Evolutionary conservation across 2,888 invertebrate species (phyloP).

Genomic region (Cryptus armator): DNA sequence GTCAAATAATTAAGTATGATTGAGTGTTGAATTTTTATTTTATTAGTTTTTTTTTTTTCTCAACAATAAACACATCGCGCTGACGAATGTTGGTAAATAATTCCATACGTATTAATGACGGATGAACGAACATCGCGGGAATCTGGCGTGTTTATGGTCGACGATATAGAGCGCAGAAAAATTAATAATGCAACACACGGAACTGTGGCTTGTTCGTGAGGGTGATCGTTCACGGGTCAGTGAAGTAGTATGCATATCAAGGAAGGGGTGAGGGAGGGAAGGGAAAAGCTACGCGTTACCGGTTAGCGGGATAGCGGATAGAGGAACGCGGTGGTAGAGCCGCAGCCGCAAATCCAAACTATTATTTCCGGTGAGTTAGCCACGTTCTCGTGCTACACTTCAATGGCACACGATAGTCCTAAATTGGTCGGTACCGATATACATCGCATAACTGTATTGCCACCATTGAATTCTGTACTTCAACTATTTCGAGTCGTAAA

Average conservation of each 20-base stretch:
- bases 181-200: constrained; percentile 52
- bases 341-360: constrained; percentile 65
- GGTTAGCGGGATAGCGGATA: constrained; percentile 56
- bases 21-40: not conserved
- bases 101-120: constrained; percentile 13
- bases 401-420: constrained; percentile 50
- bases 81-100: constrained; percentile 26
- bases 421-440: constrained; percentile 31
- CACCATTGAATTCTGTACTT: not conserved
- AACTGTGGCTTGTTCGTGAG: constrained; percentile 40
- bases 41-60: not conserved
- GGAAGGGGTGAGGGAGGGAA: not conserved
- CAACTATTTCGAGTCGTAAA: no score
- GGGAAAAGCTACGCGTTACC: constrained; percentile 30
- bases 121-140: not conserved
- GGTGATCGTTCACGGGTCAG: constrained; percentile 40
- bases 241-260: constrained; percentile 29
- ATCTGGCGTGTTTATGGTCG: constrained; percentile 33
- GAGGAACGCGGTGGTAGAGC: constrained; percentile 46
- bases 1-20: not conserved
- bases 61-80: constrained; percentile 9
- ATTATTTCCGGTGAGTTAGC: constrained; percentile 66
- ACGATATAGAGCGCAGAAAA: constrained; percentile 31
- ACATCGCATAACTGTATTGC: not conserved
- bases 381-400: constrained; percentile 49